Percentiles rank a stretch among this genome's conserved stretches.
Conservation (phyloP, 2,113 vertebrate genomes). For the Colossoma macropomum region DNA sequence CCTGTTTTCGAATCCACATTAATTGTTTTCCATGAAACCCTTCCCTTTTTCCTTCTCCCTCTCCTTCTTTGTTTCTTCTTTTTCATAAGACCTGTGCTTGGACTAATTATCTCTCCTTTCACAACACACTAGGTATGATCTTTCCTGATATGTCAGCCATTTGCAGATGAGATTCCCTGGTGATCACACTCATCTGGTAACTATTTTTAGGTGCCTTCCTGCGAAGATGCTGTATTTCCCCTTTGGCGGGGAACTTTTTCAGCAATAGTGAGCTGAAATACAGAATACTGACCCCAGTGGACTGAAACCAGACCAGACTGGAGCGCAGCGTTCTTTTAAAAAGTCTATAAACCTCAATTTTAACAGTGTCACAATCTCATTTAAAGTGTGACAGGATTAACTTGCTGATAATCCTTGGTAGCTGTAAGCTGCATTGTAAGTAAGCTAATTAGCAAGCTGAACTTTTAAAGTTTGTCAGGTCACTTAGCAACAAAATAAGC, state of each 20-base stretch:
- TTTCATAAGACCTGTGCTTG: conserved; percentile 1
- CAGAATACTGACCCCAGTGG: not conserved
- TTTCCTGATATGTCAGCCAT: conserved; percentile 40
- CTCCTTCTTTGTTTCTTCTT: not conserved
- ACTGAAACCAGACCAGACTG: not conserved
- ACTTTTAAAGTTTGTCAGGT: conserved; percentile 1
- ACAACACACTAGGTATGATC: conserved; percentile 30
- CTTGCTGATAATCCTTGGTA: not conserved
- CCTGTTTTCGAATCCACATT: conserved; percentile 29
- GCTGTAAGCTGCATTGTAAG: conserved; percentile 5
- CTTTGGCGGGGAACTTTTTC: conserved; percentile 17
- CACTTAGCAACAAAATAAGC: conserved; percentile 22
- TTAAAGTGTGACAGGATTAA: not conserved
- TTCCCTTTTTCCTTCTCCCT: not conserved
- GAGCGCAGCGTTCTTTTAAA: not conserved
- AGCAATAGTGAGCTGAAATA: not conserved
- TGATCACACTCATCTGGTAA: conserved; percentile 42
- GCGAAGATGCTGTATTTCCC: conserved; percentile 25
- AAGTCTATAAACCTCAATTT: not conserved
- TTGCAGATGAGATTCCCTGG: conserved; percentile 37
- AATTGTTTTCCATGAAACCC: conserved; percentile 36
- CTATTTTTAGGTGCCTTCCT: conserved; percentile 35
- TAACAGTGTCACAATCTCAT: not conserved
- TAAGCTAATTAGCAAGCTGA: conserved; percentile 24
- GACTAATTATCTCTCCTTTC: conserved; percentile 31